Base-by-base conservation (phyloP, 2,797 vertebrate species). In the Diplodus sargus region DNA sequence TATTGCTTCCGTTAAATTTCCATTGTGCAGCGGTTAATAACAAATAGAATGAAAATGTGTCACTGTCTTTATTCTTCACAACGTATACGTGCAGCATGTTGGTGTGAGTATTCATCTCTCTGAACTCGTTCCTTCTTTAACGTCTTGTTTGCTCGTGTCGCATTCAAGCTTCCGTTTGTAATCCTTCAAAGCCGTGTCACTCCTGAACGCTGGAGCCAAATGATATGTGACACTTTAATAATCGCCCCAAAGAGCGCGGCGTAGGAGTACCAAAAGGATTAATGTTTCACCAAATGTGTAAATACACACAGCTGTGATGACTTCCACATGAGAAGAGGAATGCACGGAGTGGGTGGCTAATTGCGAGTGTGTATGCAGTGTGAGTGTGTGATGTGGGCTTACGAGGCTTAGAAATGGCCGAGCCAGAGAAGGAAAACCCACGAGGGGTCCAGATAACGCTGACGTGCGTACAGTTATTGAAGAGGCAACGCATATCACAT, bases 201-300 rank as follows among this genome's bases (percentile, higher is more conserved):
- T 74, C 34, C 34, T 5, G n/a, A 9, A 45, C 3, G 28, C 74
- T 8, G 20, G 30, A 75, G 61, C 73, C 81, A 79, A 87, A 88
- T 78, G 61, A 30, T 86, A 87, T 82, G 79, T 81, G 72, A 87
- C 83, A 81, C 62, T 76, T 84, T 84, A 86, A 83, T 90, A 91
- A 90, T 84, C 82, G 56, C 0, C 39, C 53, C 64, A 57, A 56
- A 64, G 56, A 82, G 78, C 1, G 15, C 20, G 3, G 79, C 60
- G 81, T 89, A 79, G 84, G 84, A 79, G 85, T 64, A 47, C 70
- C 54, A 22, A 57, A 72, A 57, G 82, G 84, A 89, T 89, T 87
- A 89, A 78, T 90, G 71, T 56, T 72, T 65, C 85, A 64, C 47
- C 69, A 61, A 76, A 82, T 57, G 52, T 63, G 67, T 76, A 48